phyloP scores from a whole-genome alignment of 2,888 invertebrate genomes.

The Spialia ferax region DNA sequence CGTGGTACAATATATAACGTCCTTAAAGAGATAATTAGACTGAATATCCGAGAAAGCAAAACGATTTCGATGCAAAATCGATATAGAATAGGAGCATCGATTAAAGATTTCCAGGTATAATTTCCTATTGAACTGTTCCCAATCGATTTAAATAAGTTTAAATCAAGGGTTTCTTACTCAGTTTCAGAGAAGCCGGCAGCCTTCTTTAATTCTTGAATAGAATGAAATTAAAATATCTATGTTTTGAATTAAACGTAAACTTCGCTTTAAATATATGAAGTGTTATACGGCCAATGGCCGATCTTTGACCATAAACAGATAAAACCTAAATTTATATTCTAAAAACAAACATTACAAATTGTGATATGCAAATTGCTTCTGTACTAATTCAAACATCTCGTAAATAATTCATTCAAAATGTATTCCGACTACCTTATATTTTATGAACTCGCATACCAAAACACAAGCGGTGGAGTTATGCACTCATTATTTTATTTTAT shows the following conservation, averaged over 20 bases:
- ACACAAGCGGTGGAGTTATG: constrained; percentile 24
- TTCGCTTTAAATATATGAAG: too few species aligned
- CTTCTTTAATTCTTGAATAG: constrained; percentile 13
- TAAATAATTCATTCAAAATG: constrained; percentile 36
- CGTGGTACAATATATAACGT: constrained; percentile 57
- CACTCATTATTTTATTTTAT: constrained; percentile 29
- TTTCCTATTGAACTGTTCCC: constrained; percentile 70
- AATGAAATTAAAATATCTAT: constrained; percentile 10
- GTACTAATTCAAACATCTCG: constrained; percentile 18
- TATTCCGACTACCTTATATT: constrained; percentile 18
- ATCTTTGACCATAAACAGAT: too few species aligned
- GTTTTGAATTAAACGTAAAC: background rate
- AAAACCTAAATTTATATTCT: constrained; percentile 3
- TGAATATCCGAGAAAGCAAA: constrained; percentile 49
- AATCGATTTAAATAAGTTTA: constrained; percentile 63
- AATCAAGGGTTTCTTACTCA: constrained; percentile 47
- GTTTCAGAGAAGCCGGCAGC: constrained; percentile 26
- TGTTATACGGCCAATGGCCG: background rate
- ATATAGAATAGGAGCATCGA: constrained; percentile 65
- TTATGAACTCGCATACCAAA: constrained; percentile 30
- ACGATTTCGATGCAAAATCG: constrained; percentile 60
- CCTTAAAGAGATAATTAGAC: constrained; percentile 65
- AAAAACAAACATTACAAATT: constrained; percentile 25
- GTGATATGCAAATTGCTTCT: constrained; percentile 16
- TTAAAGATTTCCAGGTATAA: constrained; percentile 72